Evolutionary conservation across 2,888 invertebrate genomes (phyloP), one percentile per base, ranked within the genome.

Genomic region (Cryptops parisi): DNA sequence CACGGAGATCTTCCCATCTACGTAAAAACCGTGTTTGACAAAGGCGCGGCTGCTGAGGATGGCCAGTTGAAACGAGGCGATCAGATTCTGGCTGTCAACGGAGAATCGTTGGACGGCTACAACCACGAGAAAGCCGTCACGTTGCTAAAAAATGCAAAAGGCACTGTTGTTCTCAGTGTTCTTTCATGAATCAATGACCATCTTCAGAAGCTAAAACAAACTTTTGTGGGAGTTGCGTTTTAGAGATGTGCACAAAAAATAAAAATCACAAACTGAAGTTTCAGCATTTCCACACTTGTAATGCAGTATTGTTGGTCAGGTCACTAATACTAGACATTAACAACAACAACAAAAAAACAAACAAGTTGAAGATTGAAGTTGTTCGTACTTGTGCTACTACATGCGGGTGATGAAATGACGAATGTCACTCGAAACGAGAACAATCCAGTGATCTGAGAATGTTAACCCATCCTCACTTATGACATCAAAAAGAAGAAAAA

Each of bases 1-100:
- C 73, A 74, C 59, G 75, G 75, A 1, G 71, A 75, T 62, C 64
- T 76, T 53, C 76, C 76, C 3, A 74, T 76, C 58, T 76, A 74
- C 60, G 68, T 72, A 26, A 72, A 72, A 60, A 71, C 70, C 12
- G 70, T 71, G 49, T 70, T 70, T 56, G 65, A 66, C 39, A 65
- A 64, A 45, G 69, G 69, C 41, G 68, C 68, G 15, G 67, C 68
- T 38, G 66, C 68, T 43, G 61, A 64, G 23, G 63, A 64, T 41
- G 67, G 67, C n/a, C 63, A 64, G 26, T 63, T 72, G 26, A 65
- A 66, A 49, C 63, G 69, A 25, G 71, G 72, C 27, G 71, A 71
- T 57, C 68, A 70, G 62, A 69, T 72, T 50, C 57, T 70, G 2
- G 66, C 68, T 24, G 70, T 71, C n/a, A 67, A 69, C 59, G 66